Evolutionary conservation across 2,113 vertebrate genomes (phyloP).

Genomic region (Hiodon alosoides): DNA sequence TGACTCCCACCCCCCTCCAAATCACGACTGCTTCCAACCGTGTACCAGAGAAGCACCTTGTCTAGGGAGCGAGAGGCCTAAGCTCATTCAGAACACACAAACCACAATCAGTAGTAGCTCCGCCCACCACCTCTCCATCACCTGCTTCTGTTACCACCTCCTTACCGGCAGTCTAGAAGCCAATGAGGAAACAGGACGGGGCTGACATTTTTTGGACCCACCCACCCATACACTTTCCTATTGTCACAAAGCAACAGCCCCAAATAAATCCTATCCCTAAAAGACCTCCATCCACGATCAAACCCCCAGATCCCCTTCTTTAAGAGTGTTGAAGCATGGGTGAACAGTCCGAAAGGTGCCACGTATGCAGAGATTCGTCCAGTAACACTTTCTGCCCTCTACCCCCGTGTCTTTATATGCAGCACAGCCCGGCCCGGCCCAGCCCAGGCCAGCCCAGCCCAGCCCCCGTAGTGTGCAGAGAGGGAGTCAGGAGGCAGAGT

Average conservation of each 20-base stretch:
- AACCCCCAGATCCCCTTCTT: background rate
- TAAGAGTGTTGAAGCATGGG: background rate
- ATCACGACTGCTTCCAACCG: too few relatives aligned
- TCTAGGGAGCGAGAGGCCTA: too few relatives aligned
- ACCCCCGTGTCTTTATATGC: background rate
- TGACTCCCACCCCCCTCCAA: too few relatives aligned
- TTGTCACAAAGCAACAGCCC: background rate
- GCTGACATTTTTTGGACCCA: background rate
- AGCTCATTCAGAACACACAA: too few relatives aligned
- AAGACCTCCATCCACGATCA: background rate
- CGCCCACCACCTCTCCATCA: background rate
- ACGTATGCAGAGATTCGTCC: too few relatives aligned
- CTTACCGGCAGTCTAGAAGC: conserved; percentile 5
- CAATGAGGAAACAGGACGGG: conserved; percentile 1
- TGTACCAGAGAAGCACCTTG: too few relatives aligned
- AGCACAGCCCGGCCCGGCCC: background rate
- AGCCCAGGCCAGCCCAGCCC: background rate
- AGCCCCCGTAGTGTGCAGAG: background rate
- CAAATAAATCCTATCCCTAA: background rate
- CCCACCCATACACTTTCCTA: background rate
- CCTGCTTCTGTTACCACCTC: background rate
- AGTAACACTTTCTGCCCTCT: background rate
- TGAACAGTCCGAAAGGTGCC: background rate
- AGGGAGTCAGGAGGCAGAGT: conserved; percentile 27
- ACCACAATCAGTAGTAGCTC: background rate